Evolutionary conservation across 2,113 vertebrate species (phyloP).

Genomic region (Callopanchax toddi): DNA sequence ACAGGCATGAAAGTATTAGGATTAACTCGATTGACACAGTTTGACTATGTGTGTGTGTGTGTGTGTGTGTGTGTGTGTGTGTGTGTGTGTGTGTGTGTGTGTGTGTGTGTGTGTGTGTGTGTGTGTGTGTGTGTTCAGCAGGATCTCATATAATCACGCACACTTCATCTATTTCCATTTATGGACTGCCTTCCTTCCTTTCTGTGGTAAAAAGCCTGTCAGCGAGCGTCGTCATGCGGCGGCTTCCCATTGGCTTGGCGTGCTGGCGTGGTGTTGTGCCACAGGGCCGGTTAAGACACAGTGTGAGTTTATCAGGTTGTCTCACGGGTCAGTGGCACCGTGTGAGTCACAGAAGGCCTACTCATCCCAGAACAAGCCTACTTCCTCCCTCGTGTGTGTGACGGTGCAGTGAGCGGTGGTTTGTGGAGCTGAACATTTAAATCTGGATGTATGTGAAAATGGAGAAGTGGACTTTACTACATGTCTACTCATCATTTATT

Average conservation of each 20-base stretch:
- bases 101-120: not conserved
- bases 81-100: no score
- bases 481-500: no score
- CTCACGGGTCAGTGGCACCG: constrained; percentile 69
- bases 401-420: not conserved
- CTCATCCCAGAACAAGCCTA: constrained; percentile 46
- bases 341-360: constrained; percentile 68
- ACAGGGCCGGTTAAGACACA: constrained; percentile 64
- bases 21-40: constrained; percentile 46
- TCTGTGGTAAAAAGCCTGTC: constrained; percentile 40
- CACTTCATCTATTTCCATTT: constrained; percentile 50
- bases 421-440: not conserved
- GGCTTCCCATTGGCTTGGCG: constrained; percentile 56
- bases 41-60: constrained; percentile 42
- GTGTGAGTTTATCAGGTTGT: constrained; percentile 75
- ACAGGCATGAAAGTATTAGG: constrained; percentile 15
- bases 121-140: constrained; percentile 27
- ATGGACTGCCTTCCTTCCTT: constrained; percentile 36
- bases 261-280: constrained; percentile 61
- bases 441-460: not conserved
- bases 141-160: constrained; percentile 8
- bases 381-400: constrained; percentile 54
- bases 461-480: not conserved
- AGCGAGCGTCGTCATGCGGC: constrained; percentile 53
- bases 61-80: no score